Evolutionary conservation across 1,140 invertebrate genomes (phyloP).

Genomic region (Ylistrum balloti): DNA sequence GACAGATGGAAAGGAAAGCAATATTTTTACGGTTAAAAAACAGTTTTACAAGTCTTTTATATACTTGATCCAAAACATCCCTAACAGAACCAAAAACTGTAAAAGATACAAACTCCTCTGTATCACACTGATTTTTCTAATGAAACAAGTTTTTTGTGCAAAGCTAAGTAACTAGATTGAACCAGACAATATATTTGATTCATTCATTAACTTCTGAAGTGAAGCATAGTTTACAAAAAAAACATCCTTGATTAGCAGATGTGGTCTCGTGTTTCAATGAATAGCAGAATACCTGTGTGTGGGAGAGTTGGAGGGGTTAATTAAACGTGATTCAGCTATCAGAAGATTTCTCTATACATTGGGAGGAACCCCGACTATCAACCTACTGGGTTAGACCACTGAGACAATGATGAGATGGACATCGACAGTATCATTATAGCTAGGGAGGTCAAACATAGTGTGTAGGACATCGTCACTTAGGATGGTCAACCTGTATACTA

Average conservation of each 20-base stretch:
- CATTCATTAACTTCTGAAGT: background rate
- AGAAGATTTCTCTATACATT: background rate
- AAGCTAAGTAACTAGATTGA: background rate
- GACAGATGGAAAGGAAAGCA: background rate
- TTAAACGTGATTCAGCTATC: background rate
- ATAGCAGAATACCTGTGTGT: background rate
- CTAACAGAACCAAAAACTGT: background rate
- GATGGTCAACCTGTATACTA: background rate
- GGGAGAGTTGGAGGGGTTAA: background rate
- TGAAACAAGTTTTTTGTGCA: background rate
- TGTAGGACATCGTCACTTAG: background rate
- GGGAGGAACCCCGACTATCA: slow-evolving; percentile 1
- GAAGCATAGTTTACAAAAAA: background rate
- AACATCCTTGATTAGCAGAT: background rate
- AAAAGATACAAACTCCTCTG: background rate
- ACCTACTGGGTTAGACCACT: background rate
- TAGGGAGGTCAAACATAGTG: background rate
- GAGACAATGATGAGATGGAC: background rate
- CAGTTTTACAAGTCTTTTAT: background rate
- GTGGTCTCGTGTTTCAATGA: background rate
- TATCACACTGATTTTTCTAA: too few relatives aligned
- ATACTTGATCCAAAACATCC: background rate
- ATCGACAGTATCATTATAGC: background rate
- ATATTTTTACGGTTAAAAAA: background rate
- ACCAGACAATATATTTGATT: background rate